Evolutionary conservation across 1,140 invertebrate species (phyloP).

Genomic region (Caenorhabditis brenneri): DNA sequence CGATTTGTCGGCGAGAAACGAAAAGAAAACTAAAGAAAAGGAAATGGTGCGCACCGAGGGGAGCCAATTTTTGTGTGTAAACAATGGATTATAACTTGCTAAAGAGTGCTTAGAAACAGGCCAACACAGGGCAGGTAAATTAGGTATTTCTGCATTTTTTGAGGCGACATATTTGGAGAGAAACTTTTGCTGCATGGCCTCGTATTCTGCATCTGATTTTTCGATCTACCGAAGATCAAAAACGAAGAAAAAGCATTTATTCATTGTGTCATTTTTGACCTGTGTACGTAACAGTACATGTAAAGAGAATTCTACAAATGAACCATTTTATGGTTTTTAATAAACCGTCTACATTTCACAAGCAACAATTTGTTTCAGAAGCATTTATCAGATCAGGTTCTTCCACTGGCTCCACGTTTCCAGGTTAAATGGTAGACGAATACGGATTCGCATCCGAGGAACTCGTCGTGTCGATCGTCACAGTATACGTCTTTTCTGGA

Average conservation of each 20-base stretch:
- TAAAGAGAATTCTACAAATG: no score
- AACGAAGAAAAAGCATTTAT: no score
- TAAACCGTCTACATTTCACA: slow-evolving; percentile 5
- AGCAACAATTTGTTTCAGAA: no score
- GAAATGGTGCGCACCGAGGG: not conserved
- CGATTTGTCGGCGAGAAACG: not conserved
- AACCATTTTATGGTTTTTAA: not conserved
- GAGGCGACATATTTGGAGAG: no score
- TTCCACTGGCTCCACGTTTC: slow-evolving; percentile 32
- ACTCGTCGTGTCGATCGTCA: slow-evolving; percentile 31
- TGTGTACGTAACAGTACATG: no score
- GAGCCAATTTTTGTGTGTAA: slow-evolving; percentile 20
- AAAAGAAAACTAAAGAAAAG: not conserved
- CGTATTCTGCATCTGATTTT: no score
- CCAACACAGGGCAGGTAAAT: not conserved
- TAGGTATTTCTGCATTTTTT: no score
- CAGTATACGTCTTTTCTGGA: slow-evolving; percentile 26
- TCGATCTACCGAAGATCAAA: no score
- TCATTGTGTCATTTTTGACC: no score
- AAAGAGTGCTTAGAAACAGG: slow-evolving; percentile 12
- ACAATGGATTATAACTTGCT: slow-evolving; percentile 15
- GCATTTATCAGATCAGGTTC: not conserved
- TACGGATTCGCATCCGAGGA: slow-evolving; percentile 16
- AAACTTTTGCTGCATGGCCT: no score
- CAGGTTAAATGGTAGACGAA: slow-evolving; percentile 27